phyloP scores from a whole-genome alignment of 2,888 invertebrate species.

The Acronicta aceris region DNA sequence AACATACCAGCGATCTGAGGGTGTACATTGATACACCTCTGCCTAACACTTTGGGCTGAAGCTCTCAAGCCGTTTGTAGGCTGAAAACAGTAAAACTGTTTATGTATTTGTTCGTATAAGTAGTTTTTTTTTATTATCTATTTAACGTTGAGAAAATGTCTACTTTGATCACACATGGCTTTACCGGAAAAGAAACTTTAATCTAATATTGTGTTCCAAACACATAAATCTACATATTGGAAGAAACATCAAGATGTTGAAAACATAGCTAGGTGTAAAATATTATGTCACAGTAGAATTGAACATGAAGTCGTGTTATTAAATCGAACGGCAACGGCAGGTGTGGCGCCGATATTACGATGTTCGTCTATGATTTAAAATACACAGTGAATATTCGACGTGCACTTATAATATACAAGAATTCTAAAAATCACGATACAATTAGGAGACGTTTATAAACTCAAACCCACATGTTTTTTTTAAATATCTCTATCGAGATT shows the following conservation, averaged over 20 bases:
- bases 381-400: constrained; percentile 50
- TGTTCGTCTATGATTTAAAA: constrained; percentile 62
- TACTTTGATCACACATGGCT: too few species aligned
- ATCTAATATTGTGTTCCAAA: not conserved
- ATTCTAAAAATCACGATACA: constrained; percentile 16
- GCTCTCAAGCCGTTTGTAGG: too few species aligned
- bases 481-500: too few species aligned
- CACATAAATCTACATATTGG: constrained; percentile 17
- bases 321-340: constrained; percentile 79
- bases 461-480: too few species aligned
- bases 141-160: too few species aligned
- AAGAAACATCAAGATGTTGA: constrained; percentile 15
- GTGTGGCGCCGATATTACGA: constrained; percentile 74
- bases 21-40: too few species aligned
- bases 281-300: constrained; percentile 77
- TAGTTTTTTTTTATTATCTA: too few species aligned
- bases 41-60: too few species aligned
- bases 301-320: constrained; percentile 80
- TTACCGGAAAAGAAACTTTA: not conserved
- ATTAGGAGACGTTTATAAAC: too few species aligned
- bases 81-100: too few species aligned
- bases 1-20: too few species aligned
- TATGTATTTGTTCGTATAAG: too few species aligned
- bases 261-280: constrained; percentile 54
- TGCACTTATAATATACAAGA: constrained; percentile 25